Percentiles rank a stretch among this genome's conserved stretches.
Evolutionary conservation across 1,140 invertebrate genomes (phyloP).

Genomic region (Pentalonia nigronervosa): DNA sequence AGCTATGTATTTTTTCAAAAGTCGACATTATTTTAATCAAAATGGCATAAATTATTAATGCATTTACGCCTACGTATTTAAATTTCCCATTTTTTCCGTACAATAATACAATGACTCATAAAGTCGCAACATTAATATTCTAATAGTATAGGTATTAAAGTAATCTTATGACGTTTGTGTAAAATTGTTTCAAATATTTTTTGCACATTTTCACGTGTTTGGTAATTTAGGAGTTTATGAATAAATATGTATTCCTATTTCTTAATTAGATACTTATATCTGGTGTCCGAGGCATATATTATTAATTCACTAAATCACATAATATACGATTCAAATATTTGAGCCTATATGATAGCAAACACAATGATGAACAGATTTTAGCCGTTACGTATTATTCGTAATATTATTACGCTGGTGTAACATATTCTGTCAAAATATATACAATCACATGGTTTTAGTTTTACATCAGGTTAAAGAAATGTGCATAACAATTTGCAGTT

Average conservation of each 20-base stretch:
- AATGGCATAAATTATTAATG: conserved; percentile 21
- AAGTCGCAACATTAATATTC: neutral
- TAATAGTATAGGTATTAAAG: neutral
- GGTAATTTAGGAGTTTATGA: neutral
- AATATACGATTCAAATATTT: neutral
- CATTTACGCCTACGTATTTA: conserved; percentile 1
- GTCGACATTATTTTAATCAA: neutral
- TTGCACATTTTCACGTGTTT: neutral
- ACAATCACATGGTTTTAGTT: neutral
- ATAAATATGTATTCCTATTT: neutral
- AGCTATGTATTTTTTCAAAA: neutral
- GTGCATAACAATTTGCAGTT: neutral
- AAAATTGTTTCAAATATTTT: neutral
- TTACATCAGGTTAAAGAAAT: neutral
- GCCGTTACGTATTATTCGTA: too few relatives aligned
- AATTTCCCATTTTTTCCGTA: neutral
- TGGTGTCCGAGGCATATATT: neutral
- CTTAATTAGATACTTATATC: neutral
- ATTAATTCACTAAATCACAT: neutral
- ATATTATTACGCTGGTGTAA: neutral
- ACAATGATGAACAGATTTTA: neutral
- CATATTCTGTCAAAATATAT: neutral
- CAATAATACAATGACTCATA: neutral
- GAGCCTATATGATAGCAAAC: neutral
- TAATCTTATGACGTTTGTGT: neutral